phyloP scores from a whole-genome alignment of 1,140 invertebrate genomes.

The Araneus ventricosus region DNA sequence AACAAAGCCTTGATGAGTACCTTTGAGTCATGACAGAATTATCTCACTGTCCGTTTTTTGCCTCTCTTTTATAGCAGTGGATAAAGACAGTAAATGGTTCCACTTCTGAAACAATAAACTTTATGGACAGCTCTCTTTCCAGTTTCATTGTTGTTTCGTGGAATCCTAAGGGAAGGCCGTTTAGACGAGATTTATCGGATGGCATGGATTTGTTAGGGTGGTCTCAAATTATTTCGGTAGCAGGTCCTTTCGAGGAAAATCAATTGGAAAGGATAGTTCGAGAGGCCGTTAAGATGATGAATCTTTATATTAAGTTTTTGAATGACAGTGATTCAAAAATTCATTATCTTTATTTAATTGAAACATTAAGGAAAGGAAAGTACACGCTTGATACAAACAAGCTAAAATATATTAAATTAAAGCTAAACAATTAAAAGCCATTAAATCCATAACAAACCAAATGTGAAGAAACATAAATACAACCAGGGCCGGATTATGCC shows the following conservation, averaged over 20 bases:
- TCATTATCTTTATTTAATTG: no score
- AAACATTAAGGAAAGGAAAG: no score
- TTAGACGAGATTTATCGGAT: background rate
- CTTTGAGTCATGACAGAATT: conserved; percentile 60
- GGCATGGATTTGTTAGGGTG: background rate
- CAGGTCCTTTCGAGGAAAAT: background rate
- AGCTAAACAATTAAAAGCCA: no score
- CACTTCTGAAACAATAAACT: conserved; percentile 46
- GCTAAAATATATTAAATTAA: no score
- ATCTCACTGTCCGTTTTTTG: background rate
- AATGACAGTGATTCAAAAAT: no score
- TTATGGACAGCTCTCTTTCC: background rate
- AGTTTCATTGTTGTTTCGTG: background rate
- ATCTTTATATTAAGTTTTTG: no score
- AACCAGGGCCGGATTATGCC: no score
- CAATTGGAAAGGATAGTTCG: background rate
- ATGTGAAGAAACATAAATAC: no score
- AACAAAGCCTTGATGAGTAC: conserved; percentile 55
- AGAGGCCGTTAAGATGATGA: background rate
- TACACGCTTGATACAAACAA: no score
- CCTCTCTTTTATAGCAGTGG: background rate
- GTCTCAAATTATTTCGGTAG: background rate
- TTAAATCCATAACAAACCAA: no score
- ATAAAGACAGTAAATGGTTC: conserved; percentile 18
- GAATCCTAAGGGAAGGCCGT: background rate